Conservation (phyloP, 2,888 invertebrate genomes). For the Lysandra coridon region DNA sequence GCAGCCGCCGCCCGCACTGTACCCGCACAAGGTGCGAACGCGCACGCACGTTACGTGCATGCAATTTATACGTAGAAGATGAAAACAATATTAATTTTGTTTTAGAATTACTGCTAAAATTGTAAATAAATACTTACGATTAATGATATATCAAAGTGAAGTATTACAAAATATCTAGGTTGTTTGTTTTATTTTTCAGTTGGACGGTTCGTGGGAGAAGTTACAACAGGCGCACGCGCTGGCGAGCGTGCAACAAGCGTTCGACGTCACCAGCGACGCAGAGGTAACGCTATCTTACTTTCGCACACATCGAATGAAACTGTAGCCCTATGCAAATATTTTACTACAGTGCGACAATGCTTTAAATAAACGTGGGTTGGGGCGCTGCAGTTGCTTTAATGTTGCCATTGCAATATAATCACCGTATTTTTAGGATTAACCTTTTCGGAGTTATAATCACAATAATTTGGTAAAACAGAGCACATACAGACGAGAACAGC, state of each 20-base stretch:
- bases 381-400: too few relatives aligned
- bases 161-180: neutral
- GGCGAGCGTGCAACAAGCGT: conserved; percentile 94
- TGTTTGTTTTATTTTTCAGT: conserved; percentile 45
- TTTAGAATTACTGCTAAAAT: too few relatives aligned
- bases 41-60: neutral
- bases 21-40: conserved; percentile 61
- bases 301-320: neutral
- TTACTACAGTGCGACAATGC: too few relatives aligned
- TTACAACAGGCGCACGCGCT: conserved; percentile 94
- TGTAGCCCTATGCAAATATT: too few relatives aligned
- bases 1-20: conserved; percentile 55
- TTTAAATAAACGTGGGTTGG: too few relatives aligned
- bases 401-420: too few relatives aligned
- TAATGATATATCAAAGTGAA: neutral
- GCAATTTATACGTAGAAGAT: neutral
- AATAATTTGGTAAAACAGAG: too few relatives aligned
- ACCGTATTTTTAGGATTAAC: too few relatives aligned
- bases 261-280: conserved; percentile 93
- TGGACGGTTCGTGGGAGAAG: conserved; percentile 94
- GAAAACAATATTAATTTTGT: too few relatives aligned
- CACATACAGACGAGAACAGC: too few relatives aligned
- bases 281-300: conserved; percentile 69
- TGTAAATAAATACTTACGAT: neutral
- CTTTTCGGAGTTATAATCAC: too few relatives aligned